phyloP scores from a whole-genome alignment of 2,113 vertebrate species.

The Colaptes auratus region DNA sequence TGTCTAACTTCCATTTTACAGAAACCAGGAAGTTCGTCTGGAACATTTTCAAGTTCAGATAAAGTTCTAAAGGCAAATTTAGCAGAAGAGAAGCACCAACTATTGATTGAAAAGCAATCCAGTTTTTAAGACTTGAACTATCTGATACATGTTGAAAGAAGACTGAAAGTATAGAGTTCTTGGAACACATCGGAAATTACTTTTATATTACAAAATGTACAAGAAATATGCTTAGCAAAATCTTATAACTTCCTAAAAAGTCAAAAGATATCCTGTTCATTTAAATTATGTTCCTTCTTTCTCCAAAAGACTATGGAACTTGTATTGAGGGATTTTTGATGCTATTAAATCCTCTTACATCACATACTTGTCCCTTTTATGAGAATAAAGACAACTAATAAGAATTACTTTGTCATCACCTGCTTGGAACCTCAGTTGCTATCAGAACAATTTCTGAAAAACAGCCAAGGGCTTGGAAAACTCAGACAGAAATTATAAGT shows the following conservation, averaged over 20 bases:
- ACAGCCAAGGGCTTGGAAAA: not conserved
- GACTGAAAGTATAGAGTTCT: not conserved
- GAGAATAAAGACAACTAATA: not conserved
- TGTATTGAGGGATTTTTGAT: not conserved
- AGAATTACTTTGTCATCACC: not conserved
- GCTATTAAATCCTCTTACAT: not conserved
- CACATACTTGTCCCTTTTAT: not conserved
- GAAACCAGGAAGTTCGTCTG: not conserved
- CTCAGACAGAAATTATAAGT: not conserved
- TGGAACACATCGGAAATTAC: not conserved
- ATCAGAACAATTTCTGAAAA: not conserved
- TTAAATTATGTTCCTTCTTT: not conserved
- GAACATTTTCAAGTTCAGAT: not conserved
- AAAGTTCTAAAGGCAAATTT: not conserved
- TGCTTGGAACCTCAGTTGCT: not conserved
- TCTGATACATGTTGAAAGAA: not conserved
- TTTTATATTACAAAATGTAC: not conserved
- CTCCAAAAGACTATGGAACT: not conserved
- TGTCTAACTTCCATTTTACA: not conserved
- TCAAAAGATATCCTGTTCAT: not conserved
- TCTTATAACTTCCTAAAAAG: not conserved
- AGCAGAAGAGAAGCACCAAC: not conserved
- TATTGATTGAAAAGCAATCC: not conserved
- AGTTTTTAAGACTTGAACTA: not conserved
- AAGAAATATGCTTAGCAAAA: not conserved